Evolutionary conservation across 2,888 invertebrate genomes (phyloP).

Genomic region (Tromatobia lineatoria): DNA sequence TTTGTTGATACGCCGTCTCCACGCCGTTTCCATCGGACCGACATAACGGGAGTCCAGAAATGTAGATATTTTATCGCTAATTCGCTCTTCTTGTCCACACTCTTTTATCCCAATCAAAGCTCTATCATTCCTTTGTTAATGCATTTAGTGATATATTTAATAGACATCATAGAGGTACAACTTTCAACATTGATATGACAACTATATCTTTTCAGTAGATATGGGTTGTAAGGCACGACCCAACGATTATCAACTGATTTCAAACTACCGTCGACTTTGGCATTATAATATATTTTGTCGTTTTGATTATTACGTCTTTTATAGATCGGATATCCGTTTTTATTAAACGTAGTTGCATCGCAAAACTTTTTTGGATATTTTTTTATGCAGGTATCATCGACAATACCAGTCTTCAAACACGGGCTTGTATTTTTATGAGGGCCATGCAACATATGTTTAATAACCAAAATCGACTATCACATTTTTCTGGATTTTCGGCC

Average conservation of each 20-base stretch:
- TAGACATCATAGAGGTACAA: too few species aligned
- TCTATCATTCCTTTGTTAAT: too few species aligned
- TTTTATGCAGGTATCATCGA: neutral
- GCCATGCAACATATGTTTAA: too few species aligned
- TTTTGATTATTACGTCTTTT: neutral
- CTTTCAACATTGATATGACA: too few species aligned
- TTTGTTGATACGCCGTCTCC: neutral
- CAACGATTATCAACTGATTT: neutral
- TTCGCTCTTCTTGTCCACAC: neutral
- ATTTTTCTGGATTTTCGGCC: too few species aligned
- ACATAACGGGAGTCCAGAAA: neutral
- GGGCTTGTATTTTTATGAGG: too few species aligned
- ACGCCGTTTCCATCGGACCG: neutral
- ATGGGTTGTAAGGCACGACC: neutral
- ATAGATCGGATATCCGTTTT: slow-evolving; percentile 16
- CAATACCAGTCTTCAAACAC: neutral
- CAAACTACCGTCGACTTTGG: slow-evolving; percentile 10
- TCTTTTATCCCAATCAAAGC: neutral
- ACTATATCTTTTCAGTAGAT: too few species aligned
- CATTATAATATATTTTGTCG: slow-evolving; percentile 14
- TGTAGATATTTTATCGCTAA: neutral
- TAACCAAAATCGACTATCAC: too few species aligned
- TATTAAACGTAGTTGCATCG: neutral
- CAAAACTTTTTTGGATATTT: slow-evolving; percentile 1
- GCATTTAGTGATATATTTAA: too few species aligned